A percentile compares a stretch with the other conserved stretches of the same genome.
These are phyloP conservation scores for Macrochelys suwanniensis DNA, from an alignment of 2,797 vertebrate genomes.

Conservation along the genomic window DNA sequence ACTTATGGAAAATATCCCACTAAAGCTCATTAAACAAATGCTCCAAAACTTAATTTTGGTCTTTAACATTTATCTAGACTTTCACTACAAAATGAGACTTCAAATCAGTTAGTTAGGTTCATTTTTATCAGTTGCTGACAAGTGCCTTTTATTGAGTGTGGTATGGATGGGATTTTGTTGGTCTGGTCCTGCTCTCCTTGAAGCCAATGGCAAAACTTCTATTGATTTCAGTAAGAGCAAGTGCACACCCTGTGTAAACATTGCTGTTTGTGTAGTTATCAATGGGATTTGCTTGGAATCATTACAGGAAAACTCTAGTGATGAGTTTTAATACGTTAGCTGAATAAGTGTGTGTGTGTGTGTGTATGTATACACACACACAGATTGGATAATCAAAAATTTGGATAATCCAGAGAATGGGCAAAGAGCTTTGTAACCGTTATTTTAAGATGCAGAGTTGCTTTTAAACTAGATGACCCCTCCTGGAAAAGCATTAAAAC, in stretches of 20 bases:
- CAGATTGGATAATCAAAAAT: background rate
- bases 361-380: too few relatives aligned
- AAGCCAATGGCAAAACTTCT: constrained; percentile 7
- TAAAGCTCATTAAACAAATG: background rate
- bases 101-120: background rate
- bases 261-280: background rate
- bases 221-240: background rate
- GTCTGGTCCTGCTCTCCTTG: constrained; percentile 9
- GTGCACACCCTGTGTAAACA: background rate
- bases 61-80: constrained; percentile 30
- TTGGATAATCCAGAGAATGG: background rate
- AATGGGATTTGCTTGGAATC: background rate
- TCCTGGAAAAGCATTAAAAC: too few relatives aligned
- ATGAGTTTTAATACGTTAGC: background rate
- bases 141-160: background rate
- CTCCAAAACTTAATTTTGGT: constrained; percentile 30
- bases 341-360: background rate
- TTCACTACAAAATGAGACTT: constrained; percentile 11
- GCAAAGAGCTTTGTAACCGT: background rate
- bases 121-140: constrained; percentile 23
- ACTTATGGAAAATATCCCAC: background rate
- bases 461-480: background rate
- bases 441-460: background rate
- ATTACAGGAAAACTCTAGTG: background rate
- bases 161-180: constrained; percentile 22